A percentile compares a stretch with the other conserved stretches of the same genome.
phyloP scores from a whole-genome alignment of 2,888 invertebrate genomes.

The Euzophera pinguis region DNA sequence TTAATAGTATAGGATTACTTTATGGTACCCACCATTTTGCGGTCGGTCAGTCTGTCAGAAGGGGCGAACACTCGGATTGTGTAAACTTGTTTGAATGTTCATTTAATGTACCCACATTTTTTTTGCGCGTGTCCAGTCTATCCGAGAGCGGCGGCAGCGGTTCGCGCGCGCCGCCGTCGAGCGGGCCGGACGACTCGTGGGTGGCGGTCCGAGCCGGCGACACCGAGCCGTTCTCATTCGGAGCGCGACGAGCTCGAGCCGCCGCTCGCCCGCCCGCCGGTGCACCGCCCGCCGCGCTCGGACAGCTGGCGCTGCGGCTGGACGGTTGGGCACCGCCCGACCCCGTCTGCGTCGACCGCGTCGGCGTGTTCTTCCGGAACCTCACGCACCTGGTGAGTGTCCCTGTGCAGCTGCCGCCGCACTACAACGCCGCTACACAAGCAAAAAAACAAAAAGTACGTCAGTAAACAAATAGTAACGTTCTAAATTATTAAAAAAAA shows the following conservation, averaged over 20 bases:
- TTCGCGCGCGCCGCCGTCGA: conserved; percentile 31
- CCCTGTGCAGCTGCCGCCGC: too few species aligned
- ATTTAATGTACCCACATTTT: too few species aligned
- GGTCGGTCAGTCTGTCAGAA: too few species aligned
- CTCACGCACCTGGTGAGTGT: conserved; percentile 53
- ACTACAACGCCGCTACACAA: too few species aligned
- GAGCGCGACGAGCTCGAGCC: conserved; percentile 76
- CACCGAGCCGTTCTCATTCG: conserved; percentile 15
- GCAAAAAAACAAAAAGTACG: too few species aligned
- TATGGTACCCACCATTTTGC: too few species aligned
- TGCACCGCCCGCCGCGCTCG: conserved; percentile 83
- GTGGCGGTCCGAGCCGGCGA: conserved; percentile 65
- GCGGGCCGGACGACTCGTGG: conserved; percentile 70
- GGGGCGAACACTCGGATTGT: too few species aligned
- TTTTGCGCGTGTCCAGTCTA: conserved; percentile 31
- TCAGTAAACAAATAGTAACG: too few species aligned
- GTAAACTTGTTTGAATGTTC: too few species aligned
- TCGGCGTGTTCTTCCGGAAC: conserved; percentile 94
- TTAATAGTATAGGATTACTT: too few species aligned
- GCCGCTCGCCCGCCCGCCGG: conserved; percentile 85
- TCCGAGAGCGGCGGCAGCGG: conserved; percentile 27
- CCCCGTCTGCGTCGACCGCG: conserved; percentile 96
- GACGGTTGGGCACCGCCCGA: conserved; percentile 93
- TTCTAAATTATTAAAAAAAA: too few species aligned
- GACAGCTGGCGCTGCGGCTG: conserved; percentile 93